Conservation (phyloP, 2,888 invertebrate genomes). For the Platycheirus rosarum region DNA sequence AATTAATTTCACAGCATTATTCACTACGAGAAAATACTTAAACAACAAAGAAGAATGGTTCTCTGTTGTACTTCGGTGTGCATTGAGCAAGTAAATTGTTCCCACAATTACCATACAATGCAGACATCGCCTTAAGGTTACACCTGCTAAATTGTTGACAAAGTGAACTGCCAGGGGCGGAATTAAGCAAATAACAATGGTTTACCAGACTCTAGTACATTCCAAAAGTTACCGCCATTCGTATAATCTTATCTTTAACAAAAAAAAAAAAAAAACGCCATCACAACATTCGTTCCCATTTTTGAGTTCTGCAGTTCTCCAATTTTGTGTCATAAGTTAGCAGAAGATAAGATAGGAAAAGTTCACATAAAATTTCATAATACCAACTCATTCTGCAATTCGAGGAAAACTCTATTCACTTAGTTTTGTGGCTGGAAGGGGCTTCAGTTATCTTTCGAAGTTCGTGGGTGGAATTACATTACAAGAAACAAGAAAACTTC, state of each 20-base stretch:
- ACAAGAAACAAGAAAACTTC: too few species aligned
- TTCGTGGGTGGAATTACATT: conserved; percentile 14
- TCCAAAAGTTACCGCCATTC: conserved; percentile 17
- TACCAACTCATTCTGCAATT: conserved; percentile 30
- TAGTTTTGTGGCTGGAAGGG: conserved; percentile 15
- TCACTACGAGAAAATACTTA: background rate
- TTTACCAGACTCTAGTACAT: conserved; percentile 22
- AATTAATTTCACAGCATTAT: too few species aligned
- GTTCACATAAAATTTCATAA: conserved; percentile 38
- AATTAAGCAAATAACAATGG: conserved; percentile 43
- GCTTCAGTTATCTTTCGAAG: conserved; percentile 23
- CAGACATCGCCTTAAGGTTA: conserved; percentile 41
- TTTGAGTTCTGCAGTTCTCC: conserved; percentile 10
- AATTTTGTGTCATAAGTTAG: conserved; percentile 41
- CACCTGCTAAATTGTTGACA: conserved; percentile 41
- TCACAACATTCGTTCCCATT: background rate
- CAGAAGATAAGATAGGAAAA: conserved; percentile 61
- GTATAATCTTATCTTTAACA: conserved; percentile 58
- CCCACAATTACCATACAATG: conserved; percentile 66
- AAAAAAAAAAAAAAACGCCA: conserved; percentile 16
- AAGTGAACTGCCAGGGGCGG: conserved; percentile 47
- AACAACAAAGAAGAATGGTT: background rate
- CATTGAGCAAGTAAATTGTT: conserved; percentile 18
- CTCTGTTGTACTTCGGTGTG: background rate
- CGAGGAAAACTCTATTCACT: conserved; percentile 13